Evolutionary conservation across 2,113 vertebrate genomes (phyloP), one percentile per base, ranked within the genome.

Genomic region (Paralichthys olivaceus): DNA sequence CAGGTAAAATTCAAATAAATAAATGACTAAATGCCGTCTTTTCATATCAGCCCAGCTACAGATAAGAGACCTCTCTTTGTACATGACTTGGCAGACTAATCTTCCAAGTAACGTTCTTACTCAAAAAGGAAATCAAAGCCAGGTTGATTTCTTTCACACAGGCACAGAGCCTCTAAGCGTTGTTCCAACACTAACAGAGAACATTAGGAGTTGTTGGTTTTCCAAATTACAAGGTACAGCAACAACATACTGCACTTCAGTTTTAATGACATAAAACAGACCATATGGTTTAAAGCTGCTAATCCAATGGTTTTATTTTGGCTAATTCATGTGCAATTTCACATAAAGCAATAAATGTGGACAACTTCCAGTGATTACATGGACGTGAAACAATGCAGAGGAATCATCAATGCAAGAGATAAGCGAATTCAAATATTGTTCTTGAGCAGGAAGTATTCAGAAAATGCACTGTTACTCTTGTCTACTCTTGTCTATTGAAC

Each of bases 71-170:
- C 4, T 34, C 20, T 47, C 47, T 40, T 13, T 40, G 37, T 40
- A 9, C 28, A 29, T 5, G 28, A 29, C 37, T 13, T 40, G 37
- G 37, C 37, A 40, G 19, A 71, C 23, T 23, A 23, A 45, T 32
- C 59, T n/a, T 5, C 32, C 43, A 37, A 49, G 25, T 29, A 20
- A 37, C 19, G 22, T 56, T 71, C n/a, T 32, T 19, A 43, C 47
- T 69, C 59, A 60, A 53, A 70, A 60, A 65, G 51, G 45, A 80
- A 77, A 65, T 65, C 5, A 73, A 56, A 75, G 51, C 40, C n/a
- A 14, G 28, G 49, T 12, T 53, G 29, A 54, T 73, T 40, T 53
- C 23, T 57, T 66, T 6, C 55, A 69, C 28, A 40, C 34, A 28
- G 20, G 12, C 25, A 20, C 47, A 6, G 47, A 49, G 56, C 29